Percentiles rank a stretch among this genome's conserved stretches.
phyloP scores from a whole-genome alignment of 2,113 vertebrate species.

The Myanophis thanlyinensis region DNA sequence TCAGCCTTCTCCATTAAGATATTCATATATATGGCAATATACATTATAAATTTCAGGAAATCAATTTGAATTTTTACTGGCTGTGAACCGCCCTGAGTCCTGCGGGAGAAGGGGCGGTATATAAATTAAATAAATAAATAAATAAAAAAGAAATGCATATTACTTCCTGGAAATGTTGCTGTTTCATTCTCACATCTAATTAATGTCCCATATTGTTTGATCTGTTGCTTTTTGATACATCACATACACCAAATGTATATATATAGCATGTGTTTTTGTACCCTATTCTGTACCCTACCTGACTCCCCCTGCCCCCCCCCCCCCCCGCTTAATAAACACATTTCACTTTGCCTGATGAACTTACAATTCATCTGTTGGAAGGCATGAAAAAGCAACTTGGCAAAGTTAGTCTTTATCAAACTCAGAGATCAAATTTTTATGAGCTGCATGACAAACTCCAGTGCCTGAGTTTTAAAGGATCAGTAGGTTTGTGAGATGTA shows the following conservation, averaged over 20 bases:
- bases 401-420: not conserved
- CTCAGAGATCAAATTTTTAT: not conserved
- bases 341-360: not conserved
- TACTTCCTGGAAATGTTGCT: not conserved
- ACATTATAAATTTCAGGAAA: not conserved
- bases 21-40: not conserved
- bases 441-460: not conserved
- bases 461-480: not conserved
- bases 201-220: not conserved
- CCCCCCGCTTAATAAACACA: not conserved
- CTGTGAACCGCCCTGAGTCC: no score
- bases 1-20: not conserved
- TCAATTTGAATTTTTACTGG: no score
- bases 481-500: not conserved
- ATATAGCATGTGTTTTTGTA: not conserved
- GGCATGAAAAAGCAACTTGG: not conserved
- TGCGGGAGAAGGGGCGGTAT: no score
- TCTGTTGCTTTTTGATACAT: not conserved
- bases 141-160: no score
- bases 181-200: not conserved
- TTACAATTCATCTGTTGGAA: not conserved
- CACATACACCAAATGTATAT: not conserved
- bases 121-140: no score
- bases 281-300: not conserved
- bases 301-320: not conserved